These are phyloP conservation scores for Oreochromis tanganicae DNA, from an alignment of 2,113 vertebrate species.

Conservation along the genomic window DNA sequence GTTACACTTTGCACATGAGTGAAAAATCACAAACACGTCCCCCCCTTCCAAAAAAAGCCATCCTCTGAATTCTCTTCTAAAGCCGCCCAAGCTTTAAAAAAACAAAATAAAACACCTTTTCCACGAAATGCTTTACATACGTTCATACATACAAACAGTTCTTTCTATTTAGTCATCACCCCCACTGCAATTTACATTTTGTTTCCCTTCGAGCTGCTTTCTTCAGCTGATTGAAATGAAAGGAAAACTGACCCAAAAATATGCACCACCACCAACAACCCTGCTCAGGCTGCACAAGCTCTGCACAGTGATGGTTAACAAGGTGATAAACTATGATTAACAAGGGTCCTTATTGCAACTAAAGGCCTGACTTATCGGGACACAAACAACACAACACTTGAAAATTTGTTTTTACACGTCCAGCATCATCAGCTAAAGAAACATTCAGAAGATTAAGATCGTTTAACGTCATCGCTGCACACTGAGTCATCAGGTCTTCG, in stretches of 20 bases:
- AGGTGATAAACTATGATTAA: not conserved
- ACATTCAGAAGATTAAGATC: constrained; percentile 19
- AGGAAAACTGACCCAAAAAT: constrained; percentile 11
- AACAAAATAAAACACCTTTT: not conserved
- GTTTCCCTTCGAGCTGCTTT: not conserved
- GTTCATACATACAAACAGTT: not conserved
- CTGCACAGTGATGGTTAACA: too few species aligned
- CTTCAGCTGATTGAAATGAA: not conserved
- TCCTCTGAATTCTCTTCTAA: not conserved
- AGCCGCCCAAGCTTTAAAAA: not conserved
- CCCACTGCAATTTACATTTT: not conserved
- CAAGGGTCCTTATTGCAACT: constrained; percentile 22
- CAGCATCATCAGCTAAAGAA: not conserved
- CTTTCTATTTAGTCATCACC: not conserved
- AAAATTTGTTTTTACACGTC: not conserved
- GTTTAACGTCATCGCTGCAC: not conserved
- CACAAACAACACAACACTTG: not conserved
- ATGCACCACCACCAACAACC: not conserved
- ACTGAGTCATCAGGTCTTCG: not conserved
- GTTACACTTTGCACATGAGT: not conserved
- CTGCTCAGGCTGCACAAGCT: not conserved
- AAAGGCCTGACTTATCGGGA: constrained; percentile 12
- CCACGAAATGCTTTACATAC: not conserved
- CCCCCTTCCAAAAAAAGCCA: not conserved
- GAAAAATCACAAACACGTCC: not conserved